Evolutionary conservation across 2,797 vertebrate species (phyloP), one percentile per base, ranked within the genome.

Genomic region (Centroberyx gerrardi): DNA sequence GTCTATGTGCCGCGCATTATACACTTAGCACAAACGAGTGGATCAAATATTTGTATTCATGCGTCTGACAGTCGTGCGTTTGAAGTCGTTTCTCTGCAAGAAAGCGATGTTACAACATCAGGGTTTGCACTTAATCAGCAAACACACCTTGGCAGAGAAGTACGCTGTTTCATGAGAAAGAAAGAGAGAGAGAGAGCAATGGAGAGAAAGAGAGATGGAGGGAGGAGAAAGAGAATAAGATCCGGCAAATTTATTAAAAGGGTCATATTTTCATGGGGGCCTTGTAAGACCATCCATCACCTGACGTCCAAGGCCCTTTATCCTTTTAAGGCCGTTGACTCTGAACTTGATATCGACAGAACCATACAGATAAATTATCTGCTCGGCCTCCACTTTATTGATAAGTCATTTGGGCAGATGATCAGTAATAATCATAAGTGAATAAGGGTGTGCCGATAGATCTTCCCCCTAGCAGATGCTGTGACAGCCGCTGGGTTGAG

Each of bases 351-450:
- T 96, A 97, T 97, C 72, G 97, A 96, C 95, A 95, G 88, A 94
- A 68, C 82, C 70, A 92, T 96, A 94, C 70, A 87, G 94, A 96
- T 93, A 94, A 93, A 94, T 95, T 94, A 93, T 91, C 90, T 72
- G 87, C 82, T 51, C 75, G 85, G 90, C 93, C 93, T 87, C 87
- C 80, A 67, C 87, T 90, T 91, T 96, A 97, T 97, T 93, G 96
- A 97, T 96, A 95, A 94, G 90, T 88, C 84, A 92, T 93, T 95
- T 92, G 90, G 83, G 91, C 82, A 92, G 96, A 95, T 95, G 94
- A 96, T 96, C 95, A 92, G 94, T 95, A 96, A 96, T 96, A 96
- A 97, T 95, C 94, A 92, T 95, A 96, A 95, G 96, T 95, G 95
- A 96, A 93, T 93, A 94, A 92, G 88, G 91, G 86, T 58, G 66